phyloP scores from a whole-genome alignment of 2,797 vertebrate species.

The Podarcis lilfordi region DNA sequence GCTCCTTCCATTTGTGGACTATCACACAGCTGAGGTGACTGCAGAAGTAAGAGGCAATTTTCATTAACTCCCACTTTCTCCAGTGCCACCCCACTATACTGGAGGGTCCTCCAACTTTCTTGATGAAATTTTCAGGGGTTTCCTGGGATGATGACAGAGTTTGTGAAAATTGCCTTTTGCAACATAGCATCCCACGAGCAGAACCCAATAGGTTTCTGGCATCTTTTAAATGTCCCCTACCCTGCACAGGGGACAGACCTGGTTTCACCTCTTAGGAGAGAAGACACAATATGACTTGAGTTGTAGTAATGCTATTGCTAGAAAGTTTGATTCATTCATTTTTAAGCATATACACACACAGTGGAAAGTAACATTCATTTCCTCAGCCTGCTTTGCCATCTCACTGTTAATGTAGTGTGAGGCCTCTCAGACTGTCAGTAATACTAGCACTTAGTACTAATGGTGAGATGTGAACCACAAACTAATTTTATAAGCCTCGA shows the following conservation, averaged over 20 bases:
- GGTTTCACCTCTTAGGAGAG: background rate
- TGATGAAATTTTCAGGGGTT: no score
- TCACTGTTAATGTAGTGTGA: slow-evolving; percentile 14
- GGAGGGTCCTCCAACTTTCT: no score
- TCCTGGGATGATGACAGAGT: no score
- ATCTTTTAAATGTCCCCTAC: background rate
- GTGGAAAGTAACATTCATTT: slow-evolving; percentile 27
- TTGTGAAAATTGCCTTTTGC: no score
- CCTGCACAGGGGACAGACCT: no score
- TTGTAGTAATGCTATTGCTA: background rate
- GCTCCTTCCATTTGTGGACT: no score
- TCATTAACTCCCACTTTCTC: no score
- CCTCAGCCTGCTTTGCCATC: slow-evolving; percentile 6
- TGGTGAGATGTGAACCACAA: slow-evolving; percentile 32
- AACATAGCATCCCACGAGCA: no score
- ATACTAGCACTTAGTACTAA: slow-evolving; percentile 20
- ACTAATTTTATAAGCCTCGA: slow-evolving; percentile 35
- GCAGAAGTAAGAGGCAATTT: no score
- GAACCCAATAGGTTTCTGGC: background rate
- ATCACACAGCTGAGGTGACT: no score
- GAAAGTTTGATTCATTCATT: slow-evolving; percentile 16
- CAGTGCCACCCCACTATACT: no score
- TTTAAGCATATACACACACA: background rate
- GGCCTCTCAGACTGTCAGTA: slow-evolving; percentile 36
- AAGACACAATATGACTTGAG: background rate